Conservation (phyloP, 2,797 vertebrate genomes). For the Phoebastria nigripes region DNA sequence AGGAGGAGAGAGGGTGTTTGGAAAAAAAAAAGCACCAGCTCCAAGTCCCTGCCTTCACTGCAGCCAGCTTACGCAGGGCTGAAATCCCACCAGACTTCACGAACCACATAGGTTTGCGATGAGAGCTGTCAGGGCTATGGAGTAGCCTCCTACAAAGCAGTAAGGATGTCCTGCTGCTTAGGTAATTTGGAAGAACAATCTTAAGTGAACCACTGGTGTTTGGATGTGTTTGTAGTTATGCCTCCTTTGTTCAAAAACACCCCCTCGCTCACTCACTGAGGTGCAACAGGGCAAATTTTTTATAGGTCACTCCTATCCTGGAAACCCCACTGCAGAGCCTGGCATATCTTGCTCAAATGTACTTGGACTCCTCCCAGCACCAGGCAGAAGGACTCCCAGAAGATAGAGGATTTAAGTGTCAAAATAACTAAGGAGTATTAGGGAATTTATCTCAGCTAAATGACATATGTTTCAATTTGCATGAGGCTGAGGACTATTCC, state of each 20-base stretch:
- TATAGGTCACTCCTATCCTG: background rate
- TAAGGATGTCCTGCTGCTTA: background rate
- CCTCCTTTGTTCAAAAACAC: background rate
- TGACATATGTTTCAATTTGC: constrained; percentile 58
- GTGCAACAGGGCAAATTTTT: background rate
- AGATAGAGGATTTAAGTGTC: constrained; percentile 39
- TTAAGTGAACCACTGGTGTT: background rate
- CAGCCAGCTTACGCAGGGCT: background rate
- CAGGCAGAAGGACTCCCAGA: background rate
- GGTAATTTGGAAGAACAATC: background rate
- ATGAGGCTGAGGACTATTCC: constrained; percentile 7
- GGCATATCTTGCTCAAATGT: background rate
- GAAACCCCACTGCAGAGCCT: background rate
- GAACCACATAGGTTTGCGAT: background rate
- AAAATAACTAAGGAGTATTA: constrained; percentile 57
- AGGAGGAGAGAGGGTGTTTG: background rate
- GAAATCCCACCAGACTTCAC: background rate
- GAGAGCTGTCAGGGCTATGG: background rate
- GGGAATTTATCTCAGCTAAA: constrained; percentile 46
- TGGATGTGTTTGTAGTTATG: background rate
- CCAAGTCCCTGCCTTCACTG: background rate
- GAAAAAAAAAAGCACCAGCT: background rate
- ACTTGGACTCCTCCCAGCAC: background rate
- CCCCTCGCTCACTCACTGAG: background rate
- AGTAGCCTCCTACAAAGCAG: background rate